Conservation (phyloP, 2,113 vertebrate species). For the Hyaena hyaena region DNA sequence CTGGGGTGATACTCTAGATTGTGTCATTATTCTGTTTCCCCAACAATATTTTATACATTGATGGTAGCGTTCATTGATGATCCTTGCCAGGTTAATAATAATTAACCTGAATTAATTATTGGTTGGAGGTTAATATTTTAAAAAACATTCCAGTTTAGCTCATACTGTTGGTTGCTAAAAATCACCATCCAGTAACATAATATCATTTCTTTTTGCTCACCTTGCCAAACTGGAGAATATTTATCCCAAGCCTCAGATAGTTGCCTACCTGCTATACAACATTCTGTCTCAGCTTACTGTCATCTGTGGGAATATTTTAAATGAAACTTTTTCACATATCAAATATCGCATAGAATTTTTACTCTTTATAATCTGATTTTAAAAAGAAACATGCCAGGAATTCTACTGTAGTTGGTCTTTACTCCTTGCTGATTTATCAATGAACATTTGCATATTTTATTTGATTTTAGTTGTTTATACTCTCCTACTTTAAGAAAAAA, state of each 20-base stretch:
- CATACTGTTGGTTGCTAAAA: constrained; percentile 42
- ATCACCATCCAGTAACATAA: background rate
- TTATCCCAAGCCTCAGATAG: background rate
- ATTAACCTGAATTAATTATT: constrained; percentile 46
- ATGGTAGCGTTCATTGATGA: constrained; percentile 30
- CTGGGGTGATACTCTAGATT: background rate
- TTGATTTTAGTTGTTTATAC: constrained; percentile 41
- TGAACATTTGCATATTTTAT: constrained; percentile 2
- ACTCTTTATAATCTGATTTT: constrained; percentile 39
- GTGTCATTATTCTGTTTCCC: background rate
- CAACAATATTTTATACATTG: background rate
- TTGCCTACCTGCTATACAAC: background rate
- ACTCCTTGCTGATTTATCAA: constrained; percentile 3
- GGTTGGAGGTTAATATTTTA: constrained; percentile 30
- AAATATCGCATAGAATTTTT: background rate
- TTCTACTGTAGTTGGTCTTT: background rate
- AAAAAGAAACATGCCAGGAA: constrained; percentile 5
- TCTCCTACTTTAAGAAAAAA: background rate
- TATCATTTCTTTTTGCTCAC: background rate
- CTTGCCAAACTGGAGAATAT: constrained; percentile 34
- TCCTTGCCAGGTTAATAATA: background rate
- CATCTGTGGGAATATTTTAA: constrained; percentile 36
- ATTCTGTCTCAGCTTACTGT: constrained; percentile 24
- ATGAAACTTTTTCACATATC: constrained; percentile 18
- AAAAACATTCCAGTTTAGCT: constrained; percentile 14